Evolutionary conservation across 2,113 vertebrate species (phyloP).

Genomic region (Syngnathus typhle): DNA sequence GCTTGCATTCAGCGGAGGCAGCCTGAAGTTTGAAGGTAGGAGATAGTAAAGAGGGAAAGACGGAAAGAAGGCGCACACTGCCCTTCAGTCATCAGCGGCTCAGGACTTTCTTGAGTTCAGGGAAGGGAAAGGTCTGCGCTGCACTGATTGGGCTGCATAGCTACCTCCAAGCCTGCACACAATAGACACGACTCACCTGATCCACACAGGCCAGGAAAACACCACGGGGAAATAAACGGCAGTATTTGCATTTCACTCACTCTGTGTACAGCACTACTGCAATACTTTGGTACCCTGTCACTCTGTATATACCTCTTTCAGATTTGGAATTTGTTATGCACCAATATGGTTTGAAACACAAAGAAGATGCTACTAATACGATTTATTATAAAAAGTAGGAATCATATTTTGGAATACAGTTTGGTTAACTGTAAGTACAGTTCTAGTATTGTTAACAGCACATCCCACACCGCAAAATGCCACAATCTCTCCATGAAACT

Average conservation of each 20-base stretch:
- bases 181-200: not conserved
- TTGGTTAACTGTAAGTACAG: not conserved
- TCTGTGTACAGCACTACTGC: not conserved
- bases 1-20: not conserved
- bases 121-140: not conserved
- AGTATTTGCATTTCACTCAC: not conserved
- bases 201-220: not conserved
- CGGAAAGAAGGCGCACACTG: not conserved
- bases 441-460: slow-evolving; percentile 8
- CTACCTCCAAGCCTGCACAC: not conserved
- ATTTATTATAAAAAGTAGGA: not conserved
- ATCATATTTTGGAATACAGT: not conserved
- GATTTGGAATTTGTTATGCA: not conserved
- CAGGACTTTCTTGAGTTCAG: not conserved
- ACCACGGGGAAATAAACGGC: not conserved
- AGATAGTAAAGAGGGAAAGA: not conserved
- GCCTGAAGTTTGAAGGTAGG: slow-evolving; percentile 6
- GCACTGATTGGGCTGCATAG: slow-evolving; percentile 2
- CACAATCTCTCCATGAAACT: slow-evolving; percentile 62
- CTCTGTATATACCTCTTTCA: too few species aligned
- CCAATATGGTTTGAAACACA: not conserved
- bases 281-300: too few species aligned
- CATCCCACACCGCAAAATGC: slow-evolving; percentile 63
- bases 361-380: not conserved
- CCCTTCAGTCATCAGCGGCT: slow-evolving; percentile 4